These are phyloP conservation scores for Magallana ariakensis DNA, from an alignment of 1,140 invertebrate species.

Conservation along the genomic window DNA sequence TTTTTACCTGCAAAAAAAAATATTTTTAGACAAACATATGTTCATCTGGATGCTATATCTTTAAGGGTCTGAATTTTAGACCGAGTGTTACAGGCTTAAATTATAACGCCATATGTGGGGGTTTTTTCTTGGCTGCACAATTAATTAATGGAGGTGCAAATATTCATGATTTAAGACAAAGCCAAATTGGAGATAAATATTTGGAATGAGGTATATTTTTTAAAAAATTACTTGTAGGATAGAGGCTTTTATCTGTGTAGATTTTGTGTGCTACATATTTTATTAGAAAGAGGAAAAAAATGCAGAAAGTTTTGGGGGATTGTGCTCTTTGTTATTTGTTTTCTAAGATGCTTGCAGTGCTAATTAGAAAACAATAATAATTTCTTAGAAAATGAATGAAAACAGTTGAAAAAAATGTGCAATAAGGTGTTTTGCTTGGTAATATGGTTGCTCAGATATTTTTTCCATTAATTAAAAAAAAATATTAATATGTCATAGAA, in stretches of 20 bases:
- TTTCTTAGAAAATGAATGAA: background rate
- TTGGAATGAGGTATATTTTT: background rate
- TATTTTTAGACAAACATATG: slow-evolving; percentile 33
- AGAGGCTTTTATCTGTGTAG: background rate
- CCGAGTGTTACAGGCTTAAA: background rate
- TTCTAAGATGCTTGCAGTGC: background rate
- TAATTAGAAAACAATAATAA: background rate
- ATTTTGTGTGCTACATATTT: background rate
- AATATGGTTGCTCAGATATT: background rate
- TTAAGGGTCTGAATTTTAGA: background rate
- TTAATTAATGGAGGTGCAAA: background rate
- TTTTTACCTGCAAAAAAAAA: background rate
- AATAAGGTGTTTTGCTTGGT: background rate
- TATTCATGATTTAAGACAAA: slow-evolving; percentile 35
- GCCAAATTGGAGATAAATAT: slow-evolving; percentile 14
- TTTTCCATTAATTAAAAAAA: background rate
- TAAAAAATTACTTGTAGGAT: background rate
- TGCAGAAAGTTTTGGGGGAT: too few species aligned
- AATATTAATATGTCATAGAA: background rate
- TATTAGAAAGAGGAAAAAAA: background rate
- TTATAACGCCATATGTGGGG: background rate
- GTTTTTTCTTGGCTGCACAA: background rate
- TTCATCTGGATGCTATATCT: slow-evolving; percentile 1
- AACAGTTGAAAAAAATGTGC: background rate
- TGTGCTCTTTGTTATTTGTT: too few species aligned